Base-by-base conservation (phyloP, 2,888 invertebrate species). In the Carpatolechia fugitivella region DNA sequence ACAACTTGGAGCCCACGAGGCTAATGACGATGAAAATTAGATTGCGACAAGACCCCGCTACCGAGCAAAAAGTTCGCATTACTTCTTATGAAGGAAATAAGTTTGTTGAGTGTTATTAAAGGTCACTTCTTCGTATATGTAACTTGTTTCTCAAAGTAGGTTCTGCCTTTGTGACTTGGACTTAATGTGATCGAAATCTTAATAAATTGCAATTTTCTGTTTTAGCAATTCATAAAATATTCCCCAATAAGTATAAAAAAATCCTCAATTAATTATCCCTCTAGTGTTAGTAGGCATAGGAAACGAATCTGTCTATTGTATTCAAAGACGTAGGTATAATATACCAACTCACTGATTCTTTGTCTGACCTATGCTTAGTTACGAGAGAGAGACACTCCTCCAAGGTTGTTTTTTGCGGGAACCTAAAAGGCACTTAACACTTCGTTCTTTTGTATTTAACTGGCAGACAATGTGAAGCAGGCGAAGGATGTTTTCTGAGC, bases 371-470 rank as follows among this genome's bases (percentile, higher is more conserved):
- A 38, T 33, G 49, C 49, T 35, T 33, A 48, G 48, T 35, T 49
- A 49, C 31, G 16, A 50, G 50, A 50, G 50, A 50, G 50, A 50
- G 50, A 50, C 50, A 50, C 31, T 50, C 38, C 38, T 50, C 35
- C 50, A 50, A 50, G 50, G 50, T 38, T 38, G 10, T 50, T 50
- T 50, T 49, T 49, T 49, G 49, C 49, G 31, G 20, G 35, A 35
- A 35, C 16, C 35, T 36, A 18, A 49, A 18, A 49, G 49, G 49
- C 20, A 33, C 20, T 49, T 35, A 49, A 20, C 47, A 30, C 35
- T 49, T n/a, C n/a, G n/a, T n/a, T n/a, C n/a, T n/a, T 35, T 35
- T 33, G 35, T 49, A 31, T 49, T 16, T n/a, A 20, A 10, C 49
- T 14, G 16, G 35, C 49, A 13, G 31, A 18, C 20, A 49, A 49